phyloP scores from a whole-genome alignment of 2,888 invertebrate species.

The Sialis fuliginosa region DNA sequence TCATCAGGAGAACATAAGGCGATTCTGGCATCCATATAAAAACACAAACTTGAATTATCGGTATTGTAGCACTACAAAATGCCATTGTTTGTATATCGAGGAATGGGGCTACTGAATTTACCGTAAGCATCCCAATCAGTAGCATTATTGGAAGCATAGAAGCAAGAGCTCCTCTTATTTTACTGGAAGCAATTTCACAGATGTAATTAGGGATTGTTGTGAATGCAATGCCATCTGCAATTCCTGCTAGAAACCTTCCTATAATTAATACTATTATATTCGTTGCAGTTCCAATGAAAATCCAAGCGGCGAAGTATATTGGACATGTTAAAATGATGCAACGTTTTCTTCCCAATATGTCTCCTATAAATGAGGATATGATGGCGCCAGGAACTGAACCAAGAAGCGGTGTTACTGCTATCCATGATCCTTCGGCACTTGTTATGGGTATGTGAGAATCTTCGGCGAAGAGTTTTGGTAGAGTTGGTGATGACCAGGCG shows the following conservation, averaged over 20 bases:
- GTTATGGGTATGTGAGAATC: constrained; percentile 29
- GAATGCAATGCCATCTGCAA: constrained; percentile 9
- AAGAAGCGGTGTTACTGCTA: constrained; percentile 44
- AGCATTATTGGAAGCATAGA: constrained; percentile 8
- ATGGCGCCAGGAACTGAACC: constrained; percentile 44
- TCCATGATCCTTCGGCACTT: constrained; percentile 36
- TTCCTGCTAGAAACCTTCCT: constrained; percentile 15
- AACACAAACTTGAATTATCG: constrained; percentile 8
- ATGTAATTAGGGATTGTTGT: constrained; percentile 11
- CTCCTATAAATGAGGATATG: constrained; percentile 41
- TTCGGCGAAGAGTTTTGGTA: constrained; percentile 28
- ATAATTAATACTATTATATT: constrained; percentile 36
- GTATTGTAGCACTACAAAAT: constrained; percentile 7
- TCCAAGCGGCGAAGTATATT: constrained; percentile 43
- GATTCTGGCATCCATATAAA: constrained; percentile 11
- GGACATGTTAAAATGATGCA: constrained; percentile 40
- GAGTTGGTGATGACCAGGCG: constrained; percentile 42
- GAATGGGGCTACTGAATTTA: constrained; percentile 10
- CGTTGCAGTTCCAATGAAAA: constrained; percentile 38
- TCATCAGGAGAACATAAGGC: constrained; percentile 10
- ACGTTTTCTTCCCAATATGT: constrained; percentile 47
- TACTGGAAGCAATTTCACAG: constrained; percentile 11
- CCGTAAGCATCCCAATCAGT: constrained; percentile 3
- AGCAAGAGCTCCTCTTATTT: constrained; percentile 10
- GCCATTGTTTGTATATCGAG: constrained; percentile 7